Evolutionary conservation across 2,113 vertebrate species (phyloP).

Genomic region (Chamaea fasciata): DNA sequence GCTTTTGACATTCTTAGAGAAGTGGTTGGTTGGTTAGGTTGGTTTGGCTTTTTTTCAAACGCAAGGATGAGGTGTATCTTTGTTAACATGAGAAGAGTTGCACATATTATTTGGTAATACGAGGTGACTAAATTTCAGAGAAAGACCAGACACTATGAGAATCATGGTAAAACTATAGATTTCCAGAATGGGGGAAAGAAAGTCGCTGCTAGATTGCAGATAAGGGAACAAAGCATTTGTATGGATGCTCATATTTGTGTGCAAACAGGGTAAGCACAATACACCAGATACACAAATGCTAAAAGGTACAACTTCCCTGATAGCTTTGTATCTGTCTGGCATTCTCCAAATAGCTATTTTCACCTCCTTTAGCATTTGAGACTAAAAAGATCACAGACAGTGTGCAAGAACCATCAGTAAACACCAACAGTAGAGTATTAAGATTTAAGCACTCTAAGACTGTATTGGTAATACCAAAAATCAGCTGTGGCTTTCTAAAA

Average conservation of each 20-base stretch:
- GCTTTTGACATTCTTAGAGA: not conserved
- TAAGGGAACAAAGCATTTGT: not conserved
- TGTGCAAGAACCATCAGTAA: not conserved
- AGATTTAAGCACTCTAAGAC: not conserved
- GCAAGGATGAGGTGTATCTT: not conserved
- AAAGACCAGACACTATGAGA: not conserved
- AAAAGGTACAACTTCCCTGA: not conserved
- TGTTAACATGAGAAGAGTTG: not conserved
- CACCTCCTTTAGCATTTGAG: not conserved
- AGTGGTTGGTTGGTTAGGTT: not conserved
- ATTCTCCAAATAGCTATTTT: not conserved
- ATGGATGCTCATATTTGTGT: not conserved
- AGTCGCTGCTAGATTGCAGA: not conserved
- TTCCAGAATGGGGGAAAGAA: not conserved
- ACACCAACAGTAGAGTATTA: not conserved
- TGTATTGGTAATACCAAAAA: not conserved
- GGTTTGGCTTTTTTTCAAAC: not conserved
- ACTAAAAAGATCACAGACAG: not conserved
- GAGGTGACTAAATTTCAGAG: not conserved
- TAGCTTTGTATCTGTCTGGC: not conserved
- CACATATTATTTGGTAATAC: not conserved
- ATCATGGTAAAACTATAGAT: not conserved
- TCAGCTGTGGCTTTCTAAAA: not conserved
- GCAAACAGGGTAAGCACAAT: not conserved
- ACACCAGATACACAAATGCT: not conserved